A percentile compares a stretch with the other conserved stretches of the same genome.
These are phyloP conservation scores for Enteromius anoplus DNA, from an alignment of 2,797 vertebrate genomes.

Conservation along the genomic window DNA sequence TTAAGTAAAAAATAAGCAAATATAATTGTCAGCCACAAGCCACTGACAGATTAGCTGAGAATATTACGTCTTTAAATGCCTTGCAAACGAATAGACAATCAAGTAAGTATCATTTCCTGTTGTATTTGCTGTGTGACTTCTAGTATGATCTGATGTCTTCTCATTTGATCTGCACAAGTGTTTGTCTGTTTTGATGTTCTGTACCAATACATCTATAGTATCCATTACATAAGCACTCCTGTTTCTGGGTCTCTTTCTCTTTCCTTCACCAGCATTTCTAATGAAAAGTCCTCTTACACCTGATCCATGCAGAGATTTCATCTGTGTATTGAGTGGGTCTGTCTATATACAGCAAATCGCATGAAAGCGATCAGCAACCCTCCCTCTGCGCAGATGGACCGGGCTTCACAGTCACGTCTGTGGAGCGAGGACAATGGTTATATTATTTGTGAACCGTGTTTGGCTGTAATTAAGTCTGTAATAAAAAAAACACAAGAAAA, in stretches of 20 bases:
- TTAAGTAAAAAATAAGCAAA: not conserved
- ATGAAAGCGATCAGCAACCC: not conserved
- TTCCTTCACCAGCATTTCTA: not conserved
- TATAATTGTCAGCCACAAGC: not conserved
- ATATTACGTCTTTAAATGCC: not conserved
- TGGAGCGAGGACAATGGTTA: conserved; percentile 53
- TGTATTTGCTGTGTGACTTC: not conserved
- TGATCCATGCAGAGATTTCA: not conserved
- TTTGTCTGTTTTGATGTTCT: conserved; percentile 12
- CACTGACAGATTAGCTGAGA: not conserved
- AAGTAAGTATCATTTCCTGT: not conserved
- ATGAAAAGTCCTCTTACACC: not conserved
- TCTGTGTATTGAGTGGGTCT: not conserved
- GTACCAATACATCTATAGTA: not conserved
- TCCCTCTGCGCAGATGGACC: not conserved
- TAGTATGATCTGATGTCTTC: conserved; percentile 11
- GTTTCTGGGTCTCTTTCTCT: not conserved
- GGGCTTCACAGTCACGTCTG: not conserved
- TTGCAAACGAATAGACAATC: not conserved
- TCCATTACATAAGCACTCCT: not conserved
- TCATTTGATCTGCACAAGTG: conserved; percentile 9
- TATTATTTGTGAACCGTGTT: conserved; percentile 56
- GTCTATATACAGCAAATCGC: not conserved
- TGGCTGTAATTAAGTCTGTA: conserved; percentile 60
- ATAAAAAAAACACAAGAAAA: conserved; percentile 58